These are phyloP conservation scores for Styela clava DNA, from an alignment of 23 tunicate species.

Conservation along the genomic window DNA sequence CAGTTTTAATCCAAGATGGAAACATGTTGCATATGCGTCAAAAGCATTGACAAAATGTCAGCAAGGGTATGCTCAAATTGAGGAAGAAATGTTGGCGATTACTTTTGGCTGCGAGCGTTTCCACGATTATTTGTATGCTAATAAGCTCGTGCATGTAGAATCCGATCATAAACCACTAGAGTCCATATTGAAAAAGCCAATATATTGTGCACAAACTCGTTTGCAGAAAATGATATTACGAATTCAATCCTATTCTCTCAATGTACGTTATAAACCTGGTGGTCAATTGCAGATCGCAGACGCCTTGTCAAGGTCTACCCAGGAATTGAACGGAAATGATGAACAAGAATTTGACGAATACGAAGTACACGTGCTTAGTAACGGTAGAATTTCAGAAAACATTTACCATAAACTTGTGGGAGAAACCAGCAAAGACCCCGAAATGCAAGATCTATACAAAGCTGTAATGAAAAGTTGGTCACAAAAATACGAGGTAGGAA, in stretches of 20 bases:
- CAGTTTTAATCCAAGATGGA: too few relatives aligned
- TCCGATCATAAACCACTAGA: constrained; percentile 47
- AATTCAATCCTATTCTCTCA: constrained; percentile 39
- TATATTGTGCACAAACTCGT: constrained; percentile 42
- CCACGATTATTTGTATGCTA: neutral
- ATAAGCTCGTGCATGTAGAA: constrained; percentile 6
- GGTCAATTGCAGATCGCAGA: constrained; percentile 43
- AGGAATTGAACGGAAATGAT: neutral
- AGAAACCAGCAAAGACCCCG: constrained; percentile 25
- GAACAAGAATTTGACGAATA: constrained; percentile 13
- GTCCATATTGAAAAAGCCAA: constrained; percentile 21
- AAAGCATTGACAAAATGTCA: too few relatives aligned
- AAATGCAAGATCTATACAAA: constrained; percentile 2
- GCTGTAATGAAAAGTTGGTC: constrained; percentile 3
- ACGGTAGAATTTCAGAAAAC: constrained; percentile 15
- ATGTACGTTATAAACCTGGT: constrained; percentile 14
- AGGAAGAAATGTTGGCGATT: neutral
- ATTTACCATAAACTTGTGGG: constrained; percentile 13
- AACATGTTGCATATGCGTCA: too few relatives aligned
- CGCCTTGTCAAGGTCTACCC: constrained; percentile 35
- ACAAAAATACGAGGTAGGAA: neutral
- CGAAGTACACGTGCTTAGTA: constrained; percentile 13
- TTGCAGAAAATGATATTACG: constrained; percentile 42
- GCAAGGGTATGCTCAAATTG: too few relatives aligned
- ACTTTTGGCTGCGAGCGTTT: neutral